phyloP scores from a whole-genome alignment of 2,113 vertebrate genomes.

The Echinops telfairi region DNA sequence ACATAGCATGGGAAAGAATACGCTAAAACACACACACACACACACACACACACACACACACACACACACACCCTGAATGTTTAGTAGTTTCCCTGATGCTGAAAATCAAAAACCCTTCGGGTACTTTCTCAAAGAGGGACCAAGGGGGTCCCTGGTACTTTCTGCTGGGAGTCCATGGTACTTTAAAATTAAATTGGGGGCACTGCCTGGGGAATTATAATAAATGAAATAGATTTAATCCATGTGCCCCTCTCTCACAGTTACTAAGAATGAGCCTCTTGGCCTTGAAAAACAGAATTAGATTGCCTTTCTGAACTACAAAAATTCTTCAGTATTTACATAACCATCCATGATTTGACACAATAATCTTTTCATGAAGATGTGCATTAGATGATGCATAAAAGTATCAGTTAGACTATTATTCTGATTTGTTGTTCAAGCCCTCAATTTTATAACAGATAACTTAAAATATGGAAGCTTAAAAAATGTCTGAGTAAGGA shows the following conservation, averaged over 20 bases:
- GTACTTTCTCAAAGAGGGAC: not conserved
- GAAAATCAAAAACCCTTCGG: not conserved
- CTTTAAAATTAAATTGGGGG: no score
- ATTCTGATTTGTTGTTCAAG: conserved; percentile 58
- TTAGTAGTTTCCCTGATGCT: not conserved
- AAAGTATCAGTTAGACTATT: conserved; percentile 29
- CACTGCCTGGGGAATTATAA: not conserved
- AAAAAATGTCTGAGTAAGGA: conserved; percentile 48
- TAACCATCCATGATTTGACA: not conserved
- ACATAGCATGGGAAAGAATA: no score
- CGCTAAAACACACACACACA: no score
- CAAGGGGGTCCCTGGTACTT: no score
- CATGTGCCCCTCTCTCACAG: not conserved
- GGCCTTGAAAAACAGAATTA: not conserved
- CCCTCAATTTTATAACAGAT: conserved; percentile 26
- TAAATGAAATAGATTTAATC: not conserved
- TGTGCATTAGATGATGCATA: not conserved
- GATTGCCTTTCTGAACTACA: not conserved
- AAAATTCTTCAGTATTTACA: conserved; percentile 49
- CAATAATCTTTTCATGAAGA: conserved; percentile 40
- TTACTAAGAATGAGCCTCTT: not conserved
- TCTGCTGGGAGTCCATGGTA: no score
- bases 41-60: no score
- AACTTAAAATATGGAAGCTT: conserved; percentile 34
- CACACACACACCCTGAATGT: not conserved